Percentiles rank a stretch among this genome's conserved stretches.
These are phyloP conservation scores for Burhinus oedicnemus DNA, from an alignment of 2,113 vertebrate genomes.

Conservation along the genomic window DNA sequence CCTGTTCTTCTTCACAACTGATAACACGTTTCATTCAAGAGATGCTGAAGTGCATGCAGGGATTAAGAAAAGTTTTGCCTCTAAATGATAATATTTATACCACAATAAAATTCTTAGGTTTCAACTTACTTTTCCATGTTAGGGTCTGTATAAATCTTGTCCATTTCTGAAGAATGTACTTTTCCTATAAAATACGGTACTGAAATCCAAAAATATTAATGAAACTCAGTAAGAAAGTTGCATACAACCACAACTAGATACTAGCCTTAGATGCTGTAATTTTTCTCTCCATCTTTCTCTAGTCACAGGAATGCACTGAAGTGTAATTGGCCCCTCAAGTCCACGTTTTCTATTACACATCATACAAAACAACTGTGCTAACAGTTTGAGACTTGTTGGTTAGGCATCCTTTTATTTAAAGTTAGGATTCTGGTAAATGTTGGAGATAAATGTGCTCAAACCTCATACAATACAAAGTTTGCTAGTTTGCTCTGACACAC, in stretches of 20 bases:
- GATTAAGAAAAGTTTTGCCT: not conserved
- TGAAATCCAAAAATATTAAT: not conserved
- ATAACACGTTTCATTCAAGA: not conserved
- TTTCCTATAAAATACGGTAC: constrained; percentile 31
- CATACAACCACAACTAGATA: not conserved
- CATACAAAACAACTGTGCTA: not conserved
- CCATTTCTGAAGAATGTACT: constrained; percentile 62
- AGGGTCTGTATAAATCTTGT: constrained; percentile 59
- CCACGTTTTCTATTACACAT: rapidly evolving
- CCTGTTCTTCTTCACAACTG: not conserved
- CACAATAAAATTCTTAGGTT: not conserved
- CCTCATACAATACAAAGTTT: not conserved
- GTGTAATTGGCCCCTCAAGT: not conserved
- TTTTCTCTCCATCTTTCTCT: not conserved
- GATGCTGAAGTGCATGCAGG: not conserved
- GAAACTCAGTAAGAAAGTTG: not conserved
- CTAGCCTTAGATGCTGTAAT: not conserved
- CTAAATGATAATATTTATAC: not conserved
- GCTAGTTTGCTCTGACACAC: not conserved
- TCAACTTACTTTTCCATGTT: constrained; percentile 76
- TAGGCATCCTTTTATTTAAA: not conserved
- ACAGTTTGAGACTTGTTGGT: not conserved
- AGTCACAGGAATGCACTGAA: not conserved
- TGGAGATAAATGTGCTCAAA: not conserved
- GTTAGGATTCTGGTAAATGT: not conserved